A percentile compares a stretch with the other conserved stretches of the same genome.
These are phyloP conservation scores for Centrocercus urophasianus DNA, from an alignment of 2,113 vertebrate species.

Conservation along the genomic window DNA sequence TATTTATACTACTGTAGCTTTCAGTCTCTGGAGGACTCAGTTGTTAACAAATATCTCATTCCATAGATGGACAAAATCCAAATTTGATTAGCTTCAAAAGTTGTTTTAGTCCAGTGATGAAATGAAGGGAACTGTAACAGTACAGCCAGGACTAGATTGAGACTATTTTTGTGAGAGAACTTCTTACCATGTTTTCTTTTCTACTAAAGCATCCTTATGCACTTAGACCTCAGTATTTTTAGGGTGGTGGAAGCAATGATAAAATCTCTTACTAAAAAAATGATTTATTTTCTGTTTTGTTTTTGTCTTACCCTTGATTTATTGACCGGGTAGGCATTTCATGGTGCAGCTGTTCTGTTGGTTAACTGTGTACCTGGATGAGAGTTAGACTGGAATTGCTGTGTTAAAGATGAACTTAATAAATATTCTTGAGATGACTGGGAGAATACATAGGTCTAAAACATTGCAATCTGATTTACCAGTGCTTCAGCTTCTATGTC, in stretches of 20 bases:
- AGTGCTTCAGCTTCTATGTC: background rate
- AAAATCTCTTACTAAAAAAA: background rate
- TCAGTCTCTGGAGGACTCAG: background rate
- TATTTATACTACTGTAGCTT: background rate
- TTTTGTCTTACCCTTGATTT: background rate
- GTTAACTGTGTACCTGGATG: background rate
- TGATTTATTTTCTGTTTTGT: background rate
- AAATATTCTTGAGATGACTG: background rate
- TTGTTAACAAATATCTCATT: background rate
- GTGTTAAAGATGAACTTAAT: background rate
- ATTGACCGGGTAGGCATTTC: background rate
- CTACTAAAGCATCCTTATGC: background rate
- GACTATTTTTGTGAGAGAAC: background rate
- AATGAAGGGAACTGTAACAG: background rate
- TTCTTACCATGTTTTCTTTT: background rate
- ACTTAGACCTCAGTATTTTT: background rate
- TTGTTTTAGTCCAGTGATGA: background rate
- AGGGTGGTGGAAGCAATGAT: background rate
- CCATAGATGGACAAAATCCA: background rate
- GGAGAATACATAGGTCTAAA: background rate
- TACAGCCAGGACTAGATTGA: background rate
- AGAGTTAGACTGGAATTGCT: background rate
- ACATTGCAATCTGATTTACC: background rate
- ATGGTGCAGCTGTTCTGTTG: background rate
- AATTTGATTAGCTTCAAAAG: background rate